phyloP scores from a whole-genome alignment of 2,888 invertebrate species.

The Notodonta dromedarius region DNA sequence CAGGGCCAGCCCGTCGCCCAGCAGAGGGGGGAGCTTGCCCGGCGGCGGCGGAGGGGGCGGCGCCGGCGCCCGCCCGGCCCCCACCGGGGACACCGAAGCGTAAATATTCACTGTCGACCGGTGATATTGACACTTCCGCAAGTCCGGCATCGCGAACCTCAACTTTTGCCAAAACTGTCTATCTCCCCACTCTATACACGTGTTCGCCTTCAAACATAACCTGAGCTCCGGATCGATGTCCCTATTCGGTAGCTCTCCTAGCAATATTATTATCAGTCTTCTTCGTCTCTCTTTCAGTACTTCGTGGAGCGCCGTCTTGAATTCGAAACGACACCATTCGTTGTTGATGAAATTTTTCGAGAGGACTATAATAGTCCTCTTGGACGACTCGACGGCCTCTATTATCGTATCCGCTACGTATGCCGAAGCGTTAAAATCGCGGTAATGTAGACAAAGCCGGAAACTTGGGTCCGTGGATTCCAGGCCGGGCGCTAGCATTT shows the following conservation, averaged over 20 bases:
- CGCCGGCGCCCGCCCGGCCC: conserved; percentile 84
- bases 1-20: conserved; percentile 75
- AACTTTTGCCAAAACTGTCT: conserved; percentile 98
- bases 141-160: conserved; percentile 94
- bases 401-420: conserved; percentile 96
- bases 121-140: conserved; percentile 86
- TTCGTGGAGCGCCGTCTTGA: conserved; percentile 96
- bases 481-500: conserved; percentile 94
- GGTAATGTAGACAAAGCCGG: conserved; percentile 94
- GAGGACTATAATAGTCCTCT: conserved; percentile 94
- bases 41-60: conserved; percentile 86
- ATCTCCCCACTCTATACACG: conserved; percentile 97
- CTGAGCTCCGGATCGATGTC: conserved; percentile 96
- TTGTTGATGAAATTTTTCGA: conserved; percentile 97
- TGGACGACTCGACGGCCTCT: conserved; percentile 95
- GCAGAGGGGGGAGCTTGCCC: conserved; percentile 86
- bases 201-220: conserved; percentile 94
- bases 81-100: conserved; percentile 85
- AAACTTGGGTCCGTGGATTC: conserved; percentile 93
- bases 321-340: conserved; percentile 98
- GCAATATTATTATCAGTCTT: conserved; percentile 94
- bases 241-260: conserved; percentile 94
- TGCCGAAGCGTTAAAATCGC: conserved; percentile 94
- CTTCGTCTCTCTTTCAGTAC: conserved; percentile 93
- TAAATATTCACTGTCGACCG: conserved; percentile 89